Evolutionary conservation across 2,797 vertebrate species (phyloP).

Genomic region (Lacerta agilis): DNA sequence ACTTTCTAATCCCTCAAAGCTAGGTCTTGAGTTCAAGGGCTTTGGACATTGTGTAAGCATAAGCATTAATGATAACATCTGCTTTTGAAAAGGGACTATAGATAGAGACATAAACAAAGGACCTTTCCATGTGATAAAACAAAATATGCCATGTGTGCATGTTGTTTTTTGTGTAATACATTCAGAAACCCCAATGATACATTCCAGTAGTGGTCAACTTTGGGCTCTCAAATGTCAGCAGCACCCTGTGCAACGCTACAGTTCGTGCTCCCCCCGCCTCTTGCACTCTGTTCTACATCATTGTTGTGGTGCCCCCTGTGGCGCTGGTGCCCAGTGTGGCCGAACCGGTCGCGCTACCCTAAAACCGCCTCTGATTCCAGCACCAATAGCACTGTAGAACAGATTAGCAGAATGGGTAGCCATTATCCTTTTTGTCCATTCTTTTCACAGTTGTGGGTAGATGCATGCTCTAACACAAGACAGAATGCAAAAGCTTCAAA

Average conservation of each 20-base stretch:
- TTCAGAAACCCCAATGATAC: background rate
- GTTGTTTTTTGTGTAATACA: background rate
- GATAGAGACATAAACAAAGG: background rate
- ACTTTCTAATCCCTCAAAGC: slow-evolving; percentile 8
- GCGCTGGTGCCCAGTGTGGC: no score
- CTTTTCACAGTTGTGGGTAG: background rate
- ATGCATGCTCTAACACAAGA: background rate
- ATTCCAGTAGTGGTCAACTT: no score
- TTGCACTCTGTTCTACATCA: no score
- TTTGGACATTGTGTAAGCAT: background rate
- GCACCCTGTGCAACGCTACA: no score
- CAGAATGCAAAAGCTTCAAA: background rate
- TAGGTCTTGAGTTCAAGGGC: slow-evolving; percentile 20
- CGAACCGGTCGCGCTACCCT: no score
- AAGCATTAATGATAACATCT: slow-evolving; percentile 8
- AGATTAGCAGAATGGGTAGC: background rate
- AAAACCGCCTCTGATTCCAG: no score
- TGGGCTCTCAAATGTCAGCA: no score
- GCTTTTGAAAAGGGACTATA: background rate
- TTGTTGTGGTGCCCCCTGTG: no score
- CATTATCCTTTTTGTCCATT: background rate
- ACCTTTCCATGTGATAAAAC: background rate
- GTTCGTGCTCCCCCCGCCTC: no score
- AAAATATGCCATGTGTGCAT: background rate
- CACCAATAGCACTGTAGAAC: background rate